Evolutionary conservation across 1,140 invertebrate species (phyloP).

Genomic region (Hypsibius dujardini): DNA sequence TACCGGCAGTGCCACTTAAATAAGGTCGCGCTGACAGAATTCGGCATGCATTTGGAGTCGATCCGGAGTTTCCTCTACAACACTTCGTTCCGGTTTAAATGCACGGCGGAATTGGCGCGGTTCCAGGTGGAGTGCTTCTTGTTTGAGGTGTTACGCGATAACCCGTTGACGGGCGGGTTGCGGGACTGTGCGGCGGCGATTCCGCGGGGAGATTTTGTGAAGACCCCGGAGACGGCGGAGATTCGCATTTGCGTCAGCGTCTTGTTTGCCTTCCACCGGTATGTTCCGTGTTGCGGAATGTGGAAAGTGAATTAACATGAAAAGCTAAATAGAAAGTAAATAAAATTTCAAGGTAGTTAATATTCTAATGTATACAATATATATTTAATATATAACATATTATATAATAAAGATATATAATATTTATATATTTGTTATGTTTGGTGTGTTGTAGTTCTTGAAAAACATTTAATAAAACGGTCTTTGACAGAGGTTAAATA

Average conservation of each 20-base stretch:
- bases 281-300: too few relatives aligned
- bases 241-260: not conserved
- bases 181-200: not conserved
- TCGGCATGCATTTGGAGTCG: not conserved
- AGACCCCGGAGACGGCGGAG: not conserved
- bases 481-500: too few relatives aligned
- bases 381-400: too few relatives aligned
- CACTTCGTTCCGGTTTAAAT: not conserved
- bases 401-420: too few relatives aligned
- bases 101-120: constrained; percentile 8
- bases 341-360: too few relatives aligned
- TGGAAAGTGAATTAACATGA: too few relatives aligned
- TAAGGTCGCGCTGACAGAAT: not conserved
- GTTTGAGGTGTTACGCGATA: not conserved
- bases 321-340: too few relatives aligned
- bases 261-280: constrained; percentile 13
- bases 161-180: not conserved
- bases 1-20: constrained; percentile 13
- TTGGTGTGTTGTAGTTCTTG: too few relatives aligned
- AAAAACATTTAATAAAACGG: too few relatives aligned
- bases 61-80: not conserved
- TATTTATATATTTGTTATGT: too few relatives aligned
- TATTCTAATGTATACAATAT: too few relatives aligned
- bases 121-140: not conserved
- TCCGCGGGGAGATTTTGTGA: not conserved